A percentile compares a stretch with the other conserved stretches of the same genome.
Conservation (phyloP, 2,888 invertebrate species). For the Zeuzera pyrina region DNA sequence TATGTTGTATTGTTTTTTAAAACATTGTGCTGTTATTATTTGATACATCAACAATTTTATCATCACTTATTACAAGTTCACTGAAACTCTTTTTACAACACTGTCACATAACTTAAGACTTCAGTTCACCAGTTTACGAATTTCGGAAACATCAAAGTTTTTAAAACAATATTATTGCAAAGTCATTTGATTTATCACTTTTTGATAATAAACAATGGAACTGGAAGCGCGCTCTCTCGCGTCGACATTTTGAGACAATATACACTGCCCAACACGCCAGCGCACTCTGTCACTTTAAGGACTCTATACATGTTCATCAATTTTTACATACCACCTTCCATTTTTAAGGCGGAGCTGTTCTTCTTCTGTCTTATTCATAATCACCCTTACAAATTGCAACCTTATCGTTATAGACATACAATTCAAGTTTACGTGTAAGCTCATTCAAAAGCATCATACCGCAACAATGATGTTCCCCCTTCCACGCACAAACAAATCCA, state of each 20-base stretch:
- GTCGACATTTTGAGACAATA: conserved; percentile 70
- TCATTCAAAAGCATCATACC: conserved; percentile 34
- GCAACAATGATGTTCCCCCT: conserved; percentile 48
- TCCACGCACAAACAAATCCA: conserved; percentile 29
- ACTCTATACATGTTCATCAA: conserved; percentile 74
- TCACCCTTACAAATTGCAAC: conserved; percentile 16
- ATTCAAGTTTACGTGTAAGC: conserved; percentile 13
- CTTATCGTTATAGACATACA: neutral
- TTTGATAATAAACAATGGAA: conserved; percentile 66
- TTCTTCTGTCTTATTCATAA: conserved; percentile 39
- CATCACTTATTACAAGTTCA: conserved; percentile 2
- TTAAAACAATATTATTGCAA: conserved; percentile 46
- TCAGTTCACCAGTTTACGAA: conserved; percentile 26
- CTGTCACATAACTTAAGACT: conserved; percentile 20
- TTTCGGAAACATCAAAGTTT: conserved; percentile 26
- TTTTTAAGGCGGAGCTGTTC: conserved; percentile 73
- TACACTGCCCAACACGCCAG: conserved; percentile 70
- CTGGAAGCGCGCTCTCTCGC: conserved; percentile 48
- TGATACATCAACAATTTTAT: neutral
- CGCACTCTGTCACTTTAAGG: conserved; percentile 72
- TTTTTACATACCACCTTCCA: conserved; percentile 74
- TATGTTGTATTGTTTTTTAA: too few species aligned
- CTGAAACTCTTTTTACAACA: conserved; percentile 9
- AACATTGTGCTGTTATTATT: too few species aligned
- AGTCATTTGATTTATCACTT: conserved; percentile 71